A percentile compares a stretch with the other conserved stretches of the same genome.
phyloP scores from a whole-genome alignment of 2,888 invertebrate species.

The Cheilosia vulpina region DNA sequence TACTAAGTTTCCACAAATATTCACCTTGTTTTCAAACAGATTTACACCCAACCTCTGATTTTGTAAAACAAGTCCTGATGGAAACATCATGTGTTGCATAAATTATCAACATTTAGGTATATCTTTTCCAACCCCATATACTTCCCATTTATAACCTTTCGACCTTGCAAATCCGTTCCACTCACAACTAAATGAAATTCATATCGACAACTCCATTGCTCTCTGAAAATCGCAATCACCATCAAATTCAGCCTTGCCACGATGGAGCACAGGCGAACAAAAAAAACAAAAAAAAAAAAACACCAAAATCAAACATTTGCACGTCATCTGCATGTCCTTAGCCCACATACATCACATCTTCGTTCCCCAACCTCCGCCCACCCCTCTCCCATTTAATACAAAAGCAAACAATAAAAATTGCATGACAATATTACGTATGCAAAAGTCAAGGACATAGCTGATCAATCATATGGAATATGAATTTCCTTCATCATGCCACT shows the following conservation, averaged over 20 bases:
- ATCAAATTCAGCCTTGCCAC: conserved; percentile 22
- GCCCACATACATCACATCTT: conserved; percentile 45
- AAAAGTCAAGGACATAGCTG: conserved; percentile 71
- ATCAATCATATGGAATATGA: conserved; percentile 73
- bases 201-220: conserved; percentile 26
- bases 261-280: neutral
- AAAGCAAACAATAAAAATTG: conserved; percentile 70
- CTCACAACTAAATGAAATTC: conserved; percentile 44
- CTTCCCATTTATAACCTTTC: conserved; percentile 12
- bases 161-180: conserved; percentile 33
- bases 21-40: too few relatives aligned
- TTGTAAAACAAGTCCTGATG: too few relatives aligned
- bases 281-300: neutral
- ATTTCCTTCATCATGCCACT: conserved; percentile 65
- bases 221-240: conserved; percentile 18
- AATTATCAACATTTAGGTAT: too few relatives aligned
- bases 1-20: too few relatives aligned
- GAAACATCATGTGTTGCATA: too few relatives aligned
- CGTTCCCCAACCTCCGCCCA: neutral
- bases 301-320: conserved; percentile 42
- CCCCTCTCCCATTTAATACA: conserved; percentile 6
- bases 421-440: conserved; percentile 71
- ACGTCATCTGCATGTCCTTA: conserved; percentile 64
- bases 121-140: neutral
- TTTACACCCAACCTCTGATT: too few relatives aligned